Percentiles rank a stretch among this genome's conserved stretches.
Evolutionary conservation across 2,888 invertebrate species (phyloP).

Genomic region (Drosophila pseudotakahashii): DNA sequence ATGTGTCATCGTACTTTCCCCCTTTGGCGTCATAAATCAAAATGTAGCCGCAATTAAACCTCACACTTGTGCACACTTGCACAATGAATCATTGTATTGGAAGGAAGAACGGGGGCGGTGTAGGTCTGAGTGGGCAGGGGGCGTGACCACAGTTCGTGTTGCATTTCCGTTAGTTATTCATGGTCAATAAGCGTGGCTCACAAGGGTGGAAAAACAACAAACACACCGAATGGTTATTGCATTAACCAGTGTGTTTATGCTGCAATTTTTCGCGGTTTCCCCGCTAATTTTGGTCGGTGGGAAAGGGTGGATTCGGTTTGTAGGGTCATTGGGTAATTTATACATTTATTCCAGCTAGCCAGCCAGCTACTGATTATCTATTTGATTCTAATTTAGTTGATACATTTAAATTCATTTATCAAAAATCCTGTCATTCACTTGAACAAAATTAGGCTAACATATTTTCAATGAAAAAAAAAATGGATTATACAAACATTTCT

Average conservation of each 20-base stretch:
- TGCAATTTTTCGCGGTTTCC: slow-evolving; percentile 55
- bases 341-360: slow-evolving; percentile 49
- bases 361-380: no score
- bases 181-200: slow-evolving; percentile 56
- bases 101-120: neutral
- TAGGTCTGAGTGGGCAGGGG: slow-evolving; percentile 16
- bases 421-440: neutral
- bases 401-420: slow-evolving; percentile 67
- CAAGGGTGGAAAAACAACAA: slow-evolving; percentile 27
- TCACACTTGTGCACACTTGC: slow-evolving; percentile 19
- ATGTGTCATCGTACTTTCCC: slow-evolving; percentile 37
- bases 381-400: slow-evolving; percentile 66
- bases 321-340: slow-evolving; percentile 50
- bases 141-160: slow-evolving; percentile 52
- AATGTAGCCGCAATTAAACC: slow-evolving; percentile 55
- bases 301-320: neutral
- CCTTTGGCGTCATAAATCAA: slow-evolving; percentile 59
- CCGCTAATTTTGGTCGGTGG: slow-evolving; percentile 31
- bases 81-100: slow-evolving; percentile 57
- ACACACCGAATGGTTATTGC: slow-evolving; percentile 12
- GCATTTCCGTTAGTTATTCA: slow-evolving; percentile 73
- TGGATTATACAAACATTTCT: no score
- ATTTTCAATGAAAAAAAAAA: no score
- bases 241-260: slow-evolving; percentile 61
- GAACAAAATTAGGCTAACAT: neutral